These are phyloP conservation scores for Novumbra hubbsi DNA, from an alignment of 2,797 vertebrate species.

Conservation along the genomic window DNA sequence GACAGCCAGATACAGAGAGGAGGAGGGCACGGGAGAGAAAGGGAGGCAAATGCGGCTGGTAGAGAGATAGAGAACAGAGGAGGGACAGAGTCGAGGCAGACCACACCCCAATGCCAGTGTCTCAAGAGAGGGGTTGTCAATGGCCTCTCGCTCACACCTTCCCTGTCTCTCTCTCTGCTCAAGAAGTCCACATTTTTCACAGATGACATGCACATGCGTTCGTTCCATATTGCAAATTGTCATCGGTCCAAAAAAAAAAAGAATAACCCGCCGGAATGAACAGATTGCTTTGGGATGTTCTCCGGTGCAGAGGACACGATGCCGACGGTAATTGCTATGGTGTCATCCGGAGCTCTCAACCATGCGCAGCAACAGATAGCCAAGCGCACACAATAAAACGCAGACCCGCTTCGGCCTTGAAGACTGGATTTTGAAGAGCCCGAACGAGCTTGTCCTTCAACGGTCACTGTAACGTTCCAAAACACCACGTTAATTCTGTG, in stretches of 20 bases:
- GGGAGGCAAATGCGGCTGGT: slow-evolving; percentile 48
- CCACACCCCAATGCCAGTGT: slow-evolving; percentile 67
- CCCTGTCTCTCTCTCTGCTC: neutral
- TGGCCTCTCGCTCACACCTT: slow-evolving; percentile 38
- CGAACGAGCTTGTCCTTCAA: neutral
- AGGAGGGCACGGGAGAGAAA: neutral
- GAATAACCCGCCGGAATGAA: too few species aligned
- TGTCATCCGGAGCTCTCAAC: too few species aligned
- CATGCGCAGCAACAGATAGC: neutral
- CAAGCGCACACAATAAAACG: neutral
- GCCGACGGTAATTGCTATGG: too few species aligned
- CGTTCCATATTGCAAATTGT: too few species aligned
- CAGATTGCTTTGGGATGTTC: too few species aligned
- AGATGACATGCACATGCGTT: too few species aligned
- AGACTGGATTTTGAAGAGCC: neutral
- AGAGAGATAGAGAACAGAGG: slow-evolving; percentile 57
- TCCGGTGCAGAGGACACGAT: too few species aligned
- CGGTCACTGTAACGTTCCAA: neutral
- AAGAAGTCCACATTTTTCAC: too few species aligned
- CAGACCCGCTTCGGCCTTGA: neutral
- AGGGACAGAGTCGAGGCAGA: slow-evolving; percentile 55
- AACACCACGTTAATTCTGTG: neutral
- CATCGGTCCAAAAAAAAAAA: too few species aligned
- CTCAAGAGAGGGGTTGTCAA: slow-evolving; percentile 45
- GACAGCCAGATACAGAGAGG: neutral